phyloP scores from a whole-genome alignment of 2,113 vertebrate species.

The Arenaria interpres region DNA sequence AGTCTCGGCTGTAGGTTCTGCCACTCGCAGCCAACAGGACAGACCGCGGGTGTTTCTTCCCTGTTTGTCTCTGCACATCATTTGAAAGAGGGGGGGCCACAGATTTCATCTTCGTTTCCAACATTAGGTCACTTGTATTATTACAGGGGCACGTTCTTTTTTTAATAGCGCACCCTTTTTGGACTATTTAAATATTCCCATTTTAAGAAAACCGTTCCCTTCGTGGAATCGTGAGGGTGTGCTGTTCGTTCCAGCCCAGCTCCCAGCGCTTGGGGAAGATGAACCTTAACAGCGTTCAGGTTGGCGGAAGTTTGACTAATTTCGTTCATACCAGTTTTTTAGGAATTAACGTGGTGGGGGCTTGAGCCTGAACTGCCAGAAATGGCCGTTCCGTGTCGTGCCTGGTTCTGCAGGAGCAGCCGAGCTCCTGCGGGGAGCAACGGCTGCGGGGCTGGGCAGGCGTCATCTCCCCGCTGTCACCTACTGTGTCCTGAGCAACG shows the following conservation, averaged over 20 bases:
- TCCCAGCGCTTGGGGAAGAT: neutral
- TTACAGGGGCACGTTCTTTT: neutral
- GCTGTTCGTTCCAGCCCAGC: neutral
- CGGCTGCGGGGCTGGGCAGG: fast-evolving
- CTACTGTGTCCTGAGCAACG: fast-evolving
- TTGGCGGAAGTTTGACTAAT: neutral
- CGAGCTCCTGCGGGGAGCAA: fast-evolving
- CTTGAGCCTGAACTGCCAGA: neutral
- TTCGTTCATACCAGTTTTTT: neutral
- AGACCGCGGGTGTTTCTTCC: neutral
- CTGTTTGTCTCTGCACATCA: neutral
- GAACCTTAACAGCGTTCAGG: neutral
- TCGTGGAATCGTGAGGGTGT: neutral
- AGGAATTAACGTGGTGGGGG: neutral
- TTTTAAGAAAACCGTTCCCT: neutral
- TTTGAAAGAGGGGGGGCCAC: neutral
- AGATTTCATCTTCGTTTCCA: neutral
- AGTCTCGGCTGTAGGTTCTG: neutral
- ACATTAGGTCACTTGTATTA: neutral
- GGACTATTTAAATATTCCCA: neutral
- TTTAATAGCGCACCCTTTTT: neutral
- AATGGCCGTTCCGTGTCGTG: fast-evolving
- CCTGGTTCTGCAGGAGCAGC: fast-evolving
- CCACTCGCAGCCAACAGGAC: fast-evolving
- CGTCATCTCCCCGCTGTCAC: fast-evolving